These are phyloP conservation scores for Dasysyrphus tricinctus DNA, from an alignment of 2,888 invertebrate genomes.

Conservation along the genomic window DNA sequence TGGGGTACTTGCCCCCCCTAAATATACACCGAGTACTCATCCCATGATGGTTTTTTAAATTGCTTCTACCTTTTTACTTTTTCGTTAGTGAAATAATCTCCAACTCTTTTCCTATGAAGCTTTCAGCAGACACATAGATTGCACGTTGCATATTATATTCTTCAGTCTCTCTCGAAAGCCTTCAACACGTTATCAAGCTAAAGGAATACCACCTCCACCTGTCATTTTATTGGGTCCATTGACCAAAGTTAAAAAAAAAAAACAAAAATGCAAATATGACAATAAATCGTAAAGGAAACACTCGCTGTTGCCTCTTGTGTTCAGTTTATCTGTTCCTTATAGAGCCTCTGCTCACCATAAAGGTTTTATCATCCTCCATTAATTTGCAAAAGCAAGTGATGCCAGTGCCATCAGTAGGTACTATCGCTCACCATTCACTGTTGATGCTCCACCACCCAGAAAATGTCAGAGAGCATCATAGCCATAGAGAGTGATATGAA, in stretches of 20 bases:
- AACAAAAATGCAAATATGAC: neutral
- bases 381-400: neutral
- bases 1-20: no score
- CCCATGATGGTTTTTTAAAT: no score
- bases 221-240: neutral
- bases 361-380: conserved; percentile 1
- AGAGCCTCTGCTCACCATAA: neutral
- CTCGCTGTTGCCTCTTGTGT: neutral
- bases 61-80: no score
- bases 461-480: neutral
- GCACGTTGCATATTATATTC: no score
- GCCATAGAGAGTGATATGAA: neutral
- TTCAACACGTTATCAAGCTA: no score
- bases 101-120: no score
- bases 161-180: no score
- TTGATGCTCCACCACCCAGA: conserved; percentile 5
- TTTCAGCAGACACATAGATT: no score
- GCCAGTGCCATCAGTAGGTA: neutral
- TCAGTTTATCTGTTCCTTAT: neutral
- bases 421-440: conserved; percentile 8
- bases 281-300: conserved; percentile 21
- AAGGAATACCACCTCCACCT: neutral
- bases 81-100: no score
- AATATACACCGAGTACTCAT: no score
- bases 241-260: neutral